Conservation (phyloP, 2,113 vertebrate species). For the Tinamus guttatus region DNA sequence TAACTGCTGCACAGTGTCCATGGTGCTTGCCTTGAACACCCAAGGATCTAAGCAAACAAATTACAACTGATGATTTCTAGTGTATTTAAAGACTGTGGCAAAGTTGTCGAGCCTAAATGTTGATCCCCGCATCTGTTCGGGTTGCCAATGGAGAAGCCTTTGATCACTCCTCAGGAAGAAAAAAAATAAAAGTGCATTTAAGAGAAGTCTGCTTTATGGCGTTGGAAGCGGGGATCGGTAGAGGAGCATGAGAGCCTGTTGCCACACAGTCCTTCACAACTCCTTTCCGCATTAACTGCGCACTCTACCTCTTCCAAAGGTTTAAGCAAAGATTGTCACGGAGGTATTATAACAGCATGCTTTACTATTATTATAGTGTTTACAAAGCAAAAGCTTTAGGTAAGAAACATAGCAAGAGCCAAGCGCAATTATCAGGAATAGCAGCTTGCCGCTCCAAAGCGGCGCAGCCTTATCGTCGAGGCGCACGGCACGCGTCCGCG, state of each 20-base stretch:
- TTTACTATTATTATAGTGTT: neutral
- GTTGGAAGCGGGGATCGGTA: neutral
- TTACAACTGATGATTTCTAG: neutral
- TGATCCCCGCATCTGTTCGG: neutral
- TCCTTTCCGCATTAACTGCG: neutral
- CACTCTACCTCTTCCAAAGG: neutral
- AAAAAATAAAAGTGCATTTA: neutral
- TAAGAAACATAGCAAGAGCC: neutral
- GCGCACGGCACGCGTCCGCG: accelerated
- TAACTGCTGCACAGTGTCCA: neutral
- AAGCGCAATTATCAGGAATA: neutral
- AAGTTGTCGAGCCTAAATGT: neutral
- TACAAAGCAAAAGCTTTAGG: neutral
- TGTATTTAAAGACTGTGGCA: neutral
- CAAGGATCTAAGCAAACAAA: neutral
- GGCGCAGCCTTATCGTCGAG: accelerated
- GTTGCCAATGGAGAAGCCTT: neutral
- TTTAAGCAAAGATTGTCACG: neutral
- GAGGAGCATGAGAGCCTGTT: neutral
- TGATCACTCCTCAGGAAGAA: neutral
- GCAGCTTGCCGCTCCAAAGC: neutral
- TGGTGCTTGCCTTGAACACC: neutral
- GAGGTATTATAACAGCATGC: neutral
- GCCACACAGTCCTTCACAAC: neutral
- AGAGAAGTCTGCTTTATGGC: neutral